Evolutionary conservation across 2,888 invertebrate genomes (phyloP).

Genomic region (Rhopalosiphum nymphaeae): DNA sequence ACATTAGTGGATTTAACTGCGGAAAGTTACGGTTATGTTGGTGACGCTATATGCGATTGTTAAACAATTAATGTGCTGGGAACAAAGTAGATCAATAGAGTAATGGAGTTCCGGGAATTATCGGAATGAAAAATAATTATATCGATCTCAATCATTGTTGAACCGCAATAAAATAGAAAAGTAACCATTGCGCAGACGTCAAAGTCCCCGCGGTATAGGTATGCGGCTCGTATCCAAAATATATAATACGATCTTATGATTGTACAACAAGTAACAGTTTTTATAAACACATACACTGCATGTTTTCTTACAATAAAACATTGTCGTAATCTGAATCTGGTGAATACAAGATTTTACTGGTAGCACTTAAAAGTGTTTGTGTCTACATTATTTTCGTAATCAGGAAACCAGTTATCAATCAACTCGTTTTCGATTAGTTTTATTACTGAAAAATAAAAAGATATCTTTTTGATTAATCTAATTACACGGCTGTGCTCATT

Average conservation of each 20-base stretch:
- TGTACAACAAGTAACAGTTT: background rate
- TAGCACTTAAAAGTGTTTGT: conserved; percentile 21
- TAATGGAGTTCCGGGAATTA: background rate
- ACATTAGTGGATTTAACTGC: background rate
- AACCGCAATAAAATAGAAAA: conserved; percentile 34
- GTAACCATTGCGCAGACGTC: background rate
- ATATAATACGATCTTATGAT: background rate
- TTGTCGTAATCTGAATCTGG: background rate
- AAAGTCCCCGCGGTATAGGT: background rate
- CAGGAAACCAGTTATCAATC: conserved; percentile 57
- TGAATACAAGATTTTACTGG: conserved; percentile 10
- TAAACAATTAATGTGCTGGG: background rate
- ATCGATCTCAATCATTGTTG: conserved; percentile 14
- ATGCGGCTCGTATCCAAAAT: background rate
- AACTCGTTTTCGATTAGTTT: conserved; percentile 46
- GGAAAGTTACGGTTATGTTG: background rate
- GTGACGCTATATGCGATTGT: background rate
- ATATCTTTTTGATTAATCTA: conserved; percentile 58
- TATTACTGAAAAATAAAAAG: conserved; percentile 5
- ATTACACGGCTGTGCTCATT: conserved; percentile 36
- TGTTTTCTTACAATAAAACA: background rate
- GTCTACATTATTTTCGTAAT: conserved; percentile 27
- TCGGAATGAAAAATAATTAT: background rate
- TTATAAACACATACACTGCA: background rate
- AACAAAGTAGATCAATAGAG: conserved; percentile 12